A percentile compares a stretch with the other conserved stretches of the same genome.
Evolutionary conservation across 1,140 invertebrate species (phyloP).

Genomic region (Cyphomyrmex costatus): DNA sequence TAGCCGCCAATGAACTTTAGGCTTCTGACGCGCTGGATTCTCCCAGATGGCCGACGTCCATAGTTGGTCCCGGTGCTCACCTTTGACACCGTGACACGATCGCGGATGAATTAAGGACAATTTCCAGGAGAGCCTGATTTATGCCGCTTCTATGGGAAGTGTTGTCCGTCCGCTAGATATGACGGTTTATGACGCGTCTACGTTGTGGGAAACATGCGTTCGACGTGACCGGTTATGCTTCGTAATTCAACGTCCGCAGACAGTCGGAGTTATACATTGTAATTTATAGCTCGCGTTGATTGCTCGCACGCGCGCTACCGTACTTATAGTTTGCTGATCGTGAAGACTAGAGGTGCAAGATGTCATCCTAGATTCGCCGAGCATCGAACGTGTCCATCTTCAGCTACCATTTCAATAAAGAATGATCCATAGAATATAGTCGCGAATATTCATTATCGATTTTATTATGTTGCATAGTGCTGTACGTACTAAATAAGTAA

Average conservation of each 20-base stretch:
- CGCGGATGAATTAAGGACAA: slow-evolving; percentile 51
- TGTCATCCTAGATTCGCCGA: slow-evolving; percentile 29
- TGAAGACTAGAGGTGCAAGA: not conserved
- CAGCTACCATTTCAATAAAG: not conserved
- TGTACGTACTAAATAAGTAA: not conserved
- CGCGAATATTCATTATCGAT: not conserved
- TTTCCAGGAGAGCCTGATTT: slow-evolving; percentile 37
- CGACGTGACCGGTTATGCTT: slow-evolving; percentile 34
- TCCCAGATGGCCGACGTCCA: slow-evolving; percentile 63
- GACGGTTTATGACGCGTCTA: slow-evolving; percentile 39
- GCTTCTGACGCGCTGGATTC: slow-evolving; percentile 76
- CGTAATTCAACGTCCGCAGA: slow-evolving; percentile 36
- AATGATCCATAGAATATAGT: not conserved
- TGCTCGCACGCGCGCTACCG: slow-evolving; percentile 44
- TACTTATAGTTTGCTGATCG: not conserved
- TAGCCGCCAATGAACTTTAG: slow-evolving; percentile 83
- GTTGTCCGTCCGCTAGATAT: not conserved
- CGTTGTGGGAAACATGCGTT: slow-evolving; percentile 35
- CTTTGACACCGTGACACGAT: slow-evolving; percentile 60
- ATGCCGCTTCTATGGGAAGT: slow-evolving; percentile 20
- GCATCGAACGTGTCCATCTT: not conserved
- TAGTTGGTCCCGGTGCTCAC: slow-evolving; percentile 59
- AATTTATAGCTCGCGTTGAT: slow-evolving; percentile 51
- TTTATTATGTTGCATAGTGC: not conserved
- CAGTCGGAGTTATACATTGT: slow-evolving; percentile 50